Percentiles rank a stretch among this genome's conserved stretches.
Conservation (phyloP, 2,113 vertebrate genomes). For the Prunella himalayana region DNA sequence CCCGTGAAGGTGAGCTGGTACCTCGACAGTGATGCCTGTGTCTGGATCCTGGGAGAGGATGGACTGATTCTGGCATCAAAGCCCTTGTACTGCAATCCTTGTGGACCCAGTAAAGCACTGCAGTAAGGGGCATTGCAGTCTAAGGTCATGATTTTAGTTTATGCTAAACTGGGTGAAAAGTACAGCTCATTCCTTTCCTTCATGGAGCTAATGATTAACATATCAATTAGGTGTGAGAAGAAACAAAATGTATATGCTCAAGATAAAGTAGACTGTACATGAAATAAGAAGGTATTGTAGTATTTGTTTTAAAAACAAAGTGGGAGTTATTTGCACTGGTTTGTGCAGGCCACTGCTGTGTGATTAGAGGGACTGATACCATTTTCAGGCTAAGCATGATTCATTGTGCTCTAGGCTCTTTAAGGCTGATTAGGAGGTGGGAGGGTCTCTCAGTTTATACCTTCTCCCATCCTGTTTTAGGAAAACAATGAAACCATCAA, state of each 20-base stretch:
- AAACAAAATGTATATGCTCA: slow-evolving; percentile 56
- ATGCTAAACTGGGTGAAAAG: background rate
- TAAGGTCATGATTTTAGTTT: background rate
- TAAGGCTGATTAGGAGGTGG: background rate
- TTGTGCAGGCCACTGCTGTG: background rate
- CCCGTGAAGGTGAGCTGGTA: accelerated
- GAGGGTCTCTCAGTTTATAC: background rate
- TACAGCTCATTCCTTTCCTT: background rate
- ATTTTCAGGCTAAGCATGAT: background rate
- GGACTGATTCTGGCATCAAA: background rate
- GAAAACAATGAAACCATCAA: background rate
- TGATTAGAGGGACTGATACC: slow-evolving; percentile 15
- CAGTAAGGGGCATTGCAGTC: background rate
- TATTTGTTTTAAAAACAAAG: slow-evolving; percentile 61
- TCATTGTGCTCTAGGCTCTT: background rate
- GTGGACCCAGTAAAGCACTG: background rate
- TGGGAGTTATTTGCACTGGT: slow-evolving; percentile 32
- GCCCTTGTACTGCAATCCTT: background rate
- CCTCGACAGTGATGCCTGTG: background rate
- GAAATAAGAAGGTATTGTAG: slow-evolving; percentile 32
- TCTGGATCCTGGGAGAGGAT: background rate
- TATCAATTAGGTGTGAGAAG: slow-evolving; percentile 28
- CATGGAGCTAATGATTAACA: slow-evolving; percentile 67
- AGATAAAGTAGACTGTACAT: slow-evolving; percentile 63
- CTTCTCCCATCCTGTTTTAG: background rate